Percentiles rank a stretch among this genome's conserved stretches.
phyloP scores from a whole-genome alignment of 2,888 invertebrate species.

The Lymantria monacha region DNA sequence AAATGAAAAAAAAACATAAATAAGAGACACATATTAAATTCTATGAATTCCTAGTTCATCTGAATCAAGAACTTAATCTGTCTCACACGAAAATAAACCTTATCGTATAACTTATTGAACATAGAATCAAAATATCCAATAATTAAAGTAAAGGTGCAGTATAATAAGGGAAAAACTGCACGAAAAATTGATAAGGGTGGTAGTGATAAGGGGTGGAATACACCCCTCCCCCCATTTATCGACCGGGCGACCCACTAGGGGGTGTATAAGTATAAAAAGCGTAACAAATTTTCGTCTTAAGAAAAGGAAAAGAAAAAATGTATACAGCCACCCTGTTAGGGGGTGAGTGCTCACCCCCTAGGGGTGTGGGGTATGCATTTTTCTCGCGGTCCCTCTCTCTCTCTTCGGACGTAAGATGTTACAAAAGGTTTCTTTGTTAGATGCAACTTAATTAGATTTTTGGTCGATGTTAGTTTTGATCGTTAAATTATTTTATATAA shows the following conservation, averaged over 20 bases:
- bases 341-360: constrained; percentile 11
- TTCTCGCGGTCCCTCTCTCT: constrained; percentile 68
- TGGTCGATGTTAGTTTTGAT: constrained; percentile 18
- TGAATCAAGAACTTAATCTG: neutral
- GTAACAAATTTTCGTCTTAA: constrained; percentile 83
- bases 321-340: constrained; percentile 68
- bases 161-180: constrained; percentile 67
- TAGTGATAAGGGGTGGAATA: constrained; percentile 55
- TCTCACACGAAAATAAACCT: constrained; percentile 18
- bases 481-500: neutral
- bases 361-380: constrained; percentile 62
- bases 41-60: no score
- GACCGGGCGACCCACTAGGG: constrained; percentile 66
- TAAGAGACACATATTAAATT: no score
- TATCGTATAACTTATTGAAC: constrained; percentile 18
- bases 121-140: constrained; percentile 40
- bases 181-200: constrained; percentile 81
- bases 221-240: constrained; percentile 54
- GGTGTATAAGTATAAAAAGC: constrained; percentile 79
- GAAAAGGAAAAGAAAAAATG: constrained; percentile 82
- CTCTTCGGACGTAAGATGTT: constrained; percentile 73
- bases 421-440: constrained; percentile 77
- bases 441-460: constrained; percentile 60
- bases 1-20: no score
- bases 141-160: constrained; percentile 55